These are phyloP conservation scores for Gopherus evgoodei DNA, from an alignment of 2,113 vertebrate genomes.

Conservation along the genomic window DNA sequence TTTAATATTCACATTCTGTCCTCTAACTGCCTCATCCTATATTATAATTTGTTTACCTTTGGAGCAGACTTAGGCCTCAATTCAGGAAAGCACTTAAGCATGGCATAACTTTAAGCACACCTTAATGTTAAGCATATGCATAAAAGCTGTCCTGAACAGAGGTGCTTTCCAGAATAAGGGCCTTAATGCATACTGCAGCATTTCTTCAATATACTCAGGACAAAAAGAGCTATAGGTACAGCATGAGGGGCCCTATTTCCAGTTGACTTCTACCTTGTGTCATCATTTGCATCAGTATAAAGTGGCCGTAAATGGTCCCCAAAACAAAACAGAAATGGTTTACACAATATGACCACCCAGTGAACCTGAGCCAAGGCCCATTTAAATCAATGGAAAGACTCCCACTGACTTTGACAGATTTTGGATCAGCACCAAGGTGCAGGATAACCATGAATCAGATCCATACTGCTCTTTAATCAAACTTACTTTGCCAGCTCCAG, in stretches of 20 bases:
- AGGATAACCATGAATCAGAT: neutral
- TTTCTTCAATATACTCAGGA: neutral
- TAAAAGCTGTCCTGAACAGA: neutral
- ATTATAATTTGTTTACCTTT: neutral
- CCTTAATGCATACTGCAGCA: neutral
- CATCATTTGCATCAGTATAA: neutral
- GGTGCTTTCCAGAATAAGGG: neutral
- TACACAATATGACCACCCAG: neutral
- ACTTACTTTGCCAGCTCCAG: conserved; percentile 32
- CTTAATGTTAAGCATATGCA: neutral
- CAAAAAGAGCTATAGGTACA: neutral
- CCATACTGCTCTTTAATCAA: conserved; percentile 30
- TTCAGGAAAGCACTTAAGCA: neutral
- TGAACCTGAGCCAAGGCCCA: neutral
- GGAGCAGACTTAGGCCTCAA: neutral
- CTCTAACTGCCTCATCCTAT: neutral
- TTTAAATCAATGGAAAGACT: neutral
- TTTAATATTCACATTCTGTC: neutral
- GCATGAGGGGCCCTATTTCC: neutral
- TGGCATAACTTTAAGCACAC: neutral
- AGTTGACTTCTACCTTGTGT: neutral
- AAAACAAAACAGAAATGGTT: neutral
- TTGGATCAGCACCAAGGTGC: neutral
- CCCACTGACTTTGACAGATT: neutral
- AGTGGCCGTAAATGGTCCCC: neutral